A percentile compares a stretch with the other conserved stretches of the same genome.
Evolutionary conservation across 2,888 invertebrate genomes (phyloP).

Genomic region (Invenusta paracnida): DNA sequence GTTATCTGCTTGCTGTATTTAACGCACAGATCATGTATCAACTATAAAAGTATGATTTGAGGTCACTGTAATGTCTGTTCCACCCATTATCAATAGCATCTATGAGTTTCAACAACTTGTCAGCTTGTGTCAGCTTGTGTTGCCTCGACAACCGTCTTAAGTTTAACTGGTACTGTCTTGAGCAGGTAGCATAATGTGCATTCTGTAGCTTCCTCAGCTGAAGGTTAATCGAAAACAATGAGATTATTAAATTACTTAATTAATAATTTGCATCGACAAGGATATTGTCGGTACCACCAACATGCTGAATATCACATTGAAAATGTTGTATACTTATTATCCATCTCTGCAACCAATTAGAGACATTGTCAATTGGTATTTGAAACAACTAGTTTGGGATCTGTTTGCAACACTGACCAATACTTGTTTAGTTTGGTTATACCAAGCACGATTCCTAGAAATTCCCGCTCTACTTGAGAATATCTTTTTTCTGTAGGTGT

Average conservation of each 20-base stretch:
- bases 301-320: background rate
- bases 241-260: too few relatives aligned
- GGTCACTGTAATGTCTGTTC: background rate
- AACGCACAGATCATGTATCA: background rate
- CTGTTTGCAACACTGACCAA: background rate
- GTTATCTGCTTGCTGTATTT: background rate
- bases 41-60: background rate
- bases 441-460: background rate
- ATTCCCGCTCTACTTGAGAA: constrained; percentile 20
- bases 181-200: background rate
- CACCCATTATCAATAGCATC: background rate
- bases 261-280: background rate
- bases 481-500: background rate
- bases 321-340: background rate
- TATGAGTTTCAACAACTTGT: background rate
- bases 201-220: background rate
- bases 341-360: constrained; percentile 20
- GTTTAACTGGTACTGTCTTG: background rate
- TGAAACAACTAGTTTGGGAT: background rate
- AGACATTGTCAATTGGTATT: background rate
- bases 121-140: background rate
- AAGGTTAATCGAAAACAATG: background rate
- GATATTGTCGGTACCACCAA: background rate
- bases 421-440: background rate
- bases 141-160: background rate